These are phyloP conservation scores for Pavo muticus DNA, from an alignment of 2,113 vertebrate species.

Conservation along the genomic window DNA sequence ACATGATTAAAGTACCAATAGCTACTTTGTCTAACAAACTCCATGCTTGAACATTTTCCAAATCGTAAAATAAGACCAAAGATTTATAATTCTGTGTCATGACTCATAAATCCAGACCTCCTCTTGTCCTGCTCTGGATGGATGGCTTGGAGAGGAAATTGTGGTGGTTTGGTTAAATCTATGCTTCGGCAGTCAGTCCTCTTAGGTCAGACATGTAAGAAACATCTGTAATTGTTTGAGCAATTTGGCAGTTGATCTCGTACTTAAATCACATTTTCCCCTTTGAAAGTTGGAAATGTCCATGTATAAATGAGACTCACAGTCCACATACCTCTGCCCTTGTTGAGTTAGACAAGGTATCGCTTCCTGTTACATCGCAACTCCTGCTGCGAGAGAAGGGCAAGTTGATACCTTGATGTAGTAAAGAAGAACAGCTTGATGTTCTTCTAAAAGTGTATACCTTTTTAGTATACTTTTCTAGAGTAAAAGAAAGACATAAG, in stretches of 20 bases:
- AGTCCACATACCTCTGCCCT: neutral
- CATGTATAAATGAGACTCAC: neutral
- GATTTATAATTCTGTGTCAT: constrained; percentile 48
- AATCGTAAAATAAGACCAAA: neutral
- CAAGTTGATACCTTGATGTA: neutral
- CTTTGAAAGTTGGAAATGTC: constrained; percentile 22
- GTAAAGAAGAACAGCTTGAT: neutral
- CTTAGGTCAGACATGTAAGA: constrained; percentile 48
- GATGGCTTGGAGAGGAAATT: constrained; percentile 62
- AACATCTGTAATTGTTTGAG: constrained; percentile 62
- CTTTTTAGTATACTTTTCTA: neutral
- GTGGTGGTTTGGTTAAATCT: constrained; percentile 53
- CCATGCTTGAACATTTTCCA: constrained; percentile 40
- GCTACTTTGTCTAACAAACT: neutral
- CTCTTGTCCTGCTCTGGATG: constrained; percentile 26
- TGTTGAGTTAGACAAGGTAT: neutral
- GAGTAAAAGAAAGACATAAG: neutral
- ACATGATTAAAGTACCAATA: constrained; percentile 19
- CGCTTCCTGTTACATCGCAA: constrained; percentile 1
- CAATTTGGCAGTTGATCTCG: constrained; percentile 26
- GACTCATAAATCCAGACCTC: constrained; percentile 25
- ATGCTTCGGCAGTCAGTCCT: constrained; percentile 26
- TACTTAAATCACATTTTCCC: constrained; percentile 60
- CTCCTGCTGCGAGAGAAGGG: neutral
- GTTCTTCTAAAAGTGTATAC: neutral